A percentile compares a stretch with the other conserved stretches of the same genome.
These are phyloP conservation scores for Kryptolebias marmoratus DNA, from an alignment of 2,113 vertebrate species.

Conservation along the genomic window DNA sequence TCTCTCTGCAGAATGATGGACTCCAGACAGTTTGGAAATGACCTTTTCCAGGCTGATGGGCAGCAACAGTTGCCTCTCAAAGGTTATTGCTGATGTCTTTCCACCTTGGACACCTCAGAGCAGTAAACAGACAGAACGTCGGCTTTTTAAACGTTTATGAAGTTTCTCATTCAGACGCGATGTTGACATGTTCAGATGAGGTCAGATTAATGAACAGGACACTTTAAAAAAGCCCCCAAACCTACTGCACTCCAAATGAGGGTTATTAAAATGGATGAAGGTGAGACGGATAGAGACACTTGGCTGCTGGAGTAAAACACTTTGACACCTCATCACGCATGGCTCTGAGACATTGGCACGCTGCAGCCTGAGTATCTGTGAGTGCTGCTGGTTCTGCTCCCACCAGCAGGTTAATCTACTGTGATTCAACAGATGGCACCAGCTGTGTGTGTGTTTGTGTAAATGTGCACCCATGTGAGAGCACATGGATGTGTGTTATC, in stretches of 20 bases:
- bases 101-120: no score
- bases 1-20: no score
- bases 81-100: no score
- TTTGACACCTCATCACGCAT: conserved; percentile 63
- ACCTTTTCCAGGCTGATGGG: no score
- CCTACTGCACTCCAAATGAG: neutral
- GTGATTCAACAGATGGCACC: conserved; percentile 56
- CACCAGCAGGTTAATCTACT: conserved; percentile 47
- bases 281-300: conserved; percentile 7
- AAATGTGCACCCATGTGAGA: neutral
- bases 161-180: neutral
- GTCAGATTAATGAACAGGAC: neutral
- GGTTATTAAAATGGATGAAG: neutral
- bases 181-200: neutral
- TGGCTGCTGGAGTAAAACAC: conserved; percentile 50
- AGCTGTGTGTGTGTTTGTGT: conserved; percentile 10
- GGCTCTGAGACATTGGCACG: conserved; percentile 45
- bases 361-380: conserved; percentile 37
- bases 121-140: no score
- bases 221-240: neutral
- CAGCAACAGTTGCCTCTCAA: no score
- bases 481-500: conserved; percentile 6
- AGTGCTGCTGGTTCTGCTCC: conserved; percentile 7
- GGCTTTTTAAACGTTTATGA: neutral
- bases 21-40: no score